Base-by-base conservation (phyloP, 2,113 vertebrate genomes). In the Laticauda laticaudata region DNA sequence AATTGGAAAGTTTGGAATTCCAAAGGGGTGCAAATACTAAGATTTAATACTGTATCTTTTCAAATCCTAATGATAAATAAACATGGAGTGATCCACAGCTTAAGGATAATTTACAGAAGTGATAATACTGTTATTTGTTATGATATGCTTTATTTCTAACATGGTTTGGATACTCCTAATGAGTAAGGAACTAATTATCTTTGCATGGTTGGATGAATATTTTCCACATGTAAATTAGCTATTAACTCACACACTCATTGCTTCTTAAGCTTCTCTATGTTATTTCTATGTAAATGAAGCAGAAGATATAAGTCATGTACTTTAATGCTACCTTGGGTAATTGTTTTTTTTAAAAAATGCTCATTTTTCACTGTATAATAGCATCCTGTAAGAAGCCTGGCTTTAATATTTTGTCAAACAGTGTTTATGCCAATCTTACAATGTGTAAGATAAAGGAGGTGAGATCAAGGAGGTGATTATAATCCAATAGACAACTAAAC, bases 191-290 rank as follows among this genome's bases (percentile, higher is more conserved):
- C 64, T 92, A 92, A 89, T 89, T 89, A 61, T 43, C 24, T 89
- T 55, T 85, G 26, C 54, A 57, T 55, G 43, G 51, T 26, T 92
- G 89, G 61, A 92, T 57, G 18, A 48, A 20, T 21, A 39, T 53
- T 85, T 69, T 57, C 88, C 64, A 85, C 54, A 92, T 64, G 64
- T 89, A 85, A 51, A 57, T 88, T 57, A 89, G 92, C 48, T 85
- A 92, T 89, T 89, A 85, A 69, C 87, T 85, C 18, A 56, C 18
- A 54, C 48, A 89, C 53, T 34, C 39, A 92, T 89, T 92, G 87
- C 51, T 89, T 54, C 55, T 92, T 57, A 89, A 92, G 39, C 11
- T 75, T 56, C 23, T 45, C 61, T 89, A 26, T 56, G 92, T 64
- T 54, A 57, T 92, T 89, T 53, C 61, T 81, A 18, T 89, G 51